Evolutionary conservation across 2,888 invertebrate genomes (phyloP).

Genomic region (Dugesia japonica): DNA sequence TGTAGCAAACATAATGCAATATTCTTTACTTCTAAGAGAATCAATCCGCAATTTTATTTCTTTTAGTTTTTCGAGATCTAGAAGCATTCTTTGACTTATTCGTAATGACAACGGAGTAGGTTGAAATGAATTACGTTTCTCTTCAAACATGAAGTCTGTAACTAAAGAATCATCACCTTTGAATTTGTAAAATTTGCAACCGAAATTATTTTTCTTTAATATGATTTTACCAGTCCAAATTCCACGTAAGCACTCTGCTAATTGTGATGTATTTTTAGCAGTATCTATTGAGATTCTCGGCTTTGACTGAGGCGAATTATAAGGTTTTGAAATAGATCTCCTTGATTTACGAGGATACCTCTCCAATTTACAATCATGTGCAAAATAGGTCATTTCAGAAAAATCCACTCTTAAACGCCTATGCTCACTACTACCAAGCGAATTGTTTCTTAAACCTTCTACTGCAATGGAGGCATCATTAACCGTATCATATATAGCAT

Average conservation of each 20-base stretch:
- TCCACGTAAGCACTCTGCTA: conserved; percentile 51
- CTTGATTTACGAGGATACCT: not conserved
- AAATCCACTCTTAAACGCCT: conserved; percentile 80
- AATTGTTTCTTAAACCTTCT: conserved; percentile 51
- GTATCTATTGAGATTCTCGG: conserved; percentile 16
- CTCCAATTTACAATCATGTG: not conserved
- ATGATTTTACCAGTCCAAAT: conserved; percentile 87
- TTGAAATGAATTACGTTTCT: not conserved
- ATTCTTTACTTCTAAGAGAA: not conserved
- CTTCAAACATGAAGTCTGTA: not conserved
- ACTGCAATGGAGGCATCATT: conserved; percentile 89
- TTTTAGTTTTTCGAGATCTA: not conserved
- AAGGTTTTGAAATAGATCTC: conserved; percentile 1
- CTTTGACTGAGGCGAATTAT: not conserved
- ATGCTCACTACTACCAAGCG: conserved; percentile 67
- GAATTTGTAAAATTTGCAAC: conserved; percentile 78
- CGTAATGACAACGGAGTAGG: not conserved
- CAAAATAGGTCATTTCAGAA: conserved; percentile 58
- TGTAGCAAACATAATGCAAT: not conserved
- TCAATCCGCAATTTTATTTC: not conserved
- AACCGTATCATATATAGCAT: conserved; percentile 83
- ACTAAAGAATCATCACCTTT: conserved; percentile 83
- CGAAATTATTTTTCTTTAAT: conserved; percentile 83
- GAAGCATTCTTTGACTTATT: not conserved
- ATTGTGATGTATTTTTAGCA: conserved; percentile 41